Conservation (phyloP, 2,113 vertebrate genomes). For the Suncus etruscus region DNA sequence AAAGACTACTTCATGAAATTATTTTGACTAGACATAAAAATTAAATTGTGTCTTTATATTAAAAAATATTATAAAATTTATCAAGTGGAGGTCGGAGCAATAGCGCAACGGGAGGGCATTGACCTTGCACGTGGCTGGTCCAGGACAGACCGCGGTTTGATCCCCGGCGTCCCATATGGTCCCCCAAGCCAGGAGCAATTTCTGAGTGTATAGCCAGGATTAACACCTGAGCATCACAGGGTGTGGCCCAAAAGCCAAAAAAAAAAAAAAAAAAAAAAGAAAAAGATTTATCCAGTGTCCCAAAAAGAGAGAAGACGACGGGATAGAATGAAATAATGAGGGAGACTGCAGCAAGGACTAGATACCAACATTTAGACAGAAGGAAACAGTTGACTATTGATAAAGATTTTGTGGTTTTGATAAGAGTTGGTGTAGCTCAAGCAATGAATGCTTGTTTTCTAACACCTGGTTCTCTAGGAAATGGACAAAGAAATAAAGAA, state of each 20-base stretch:
- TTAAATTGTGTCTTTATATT: neutral
- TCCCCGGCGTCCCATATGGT: too few relatives aligned
- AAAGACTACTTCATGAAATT: slow-evolving; percentile 39
- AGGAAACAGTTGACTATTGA: neutral
- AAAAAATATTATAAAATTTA: too few relatives aligned
- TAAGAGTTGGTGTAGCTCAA: neutral
- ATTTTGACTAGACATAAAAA: slow-evolving; percentile 34
- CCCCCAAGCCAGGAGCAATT: too few relatives aligned
- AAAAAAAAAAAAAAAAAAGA: too few relatives aligned
- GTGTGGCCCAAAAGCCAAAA: too few relatives aligned
- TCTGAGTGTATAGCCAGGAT: too few relatives aligned
- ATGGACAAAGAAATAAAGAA: slow-evolving; percentile 94
- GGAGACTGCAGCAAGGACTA: neutral
- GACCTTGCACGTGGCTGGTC: too few relatives aligned
- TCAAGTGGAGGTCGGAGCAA: too few relatives aligned
- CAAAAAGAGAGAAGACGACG: neutral
- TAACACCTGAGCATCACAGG: too few relatives aligned
- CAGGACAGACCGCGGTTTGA: too few relatives aligned
- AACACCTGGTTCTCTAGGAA: slow-evolving; percentile 85
- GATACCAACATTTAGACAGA: slow-evolving; percentile 14
- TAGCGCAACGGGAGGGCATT: too few relatives aligned
- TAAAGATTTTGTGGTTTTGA: neutral
- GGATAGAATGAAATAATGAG: neutral
- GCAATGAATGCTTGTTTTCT: slow-evolving; percentile 45
- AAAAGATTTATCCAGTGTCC: neutral